Evolutionary conservation across 2,888 invertebrate genomes (phyloP).

Genomic region (Drosophila borborema): DNA sequence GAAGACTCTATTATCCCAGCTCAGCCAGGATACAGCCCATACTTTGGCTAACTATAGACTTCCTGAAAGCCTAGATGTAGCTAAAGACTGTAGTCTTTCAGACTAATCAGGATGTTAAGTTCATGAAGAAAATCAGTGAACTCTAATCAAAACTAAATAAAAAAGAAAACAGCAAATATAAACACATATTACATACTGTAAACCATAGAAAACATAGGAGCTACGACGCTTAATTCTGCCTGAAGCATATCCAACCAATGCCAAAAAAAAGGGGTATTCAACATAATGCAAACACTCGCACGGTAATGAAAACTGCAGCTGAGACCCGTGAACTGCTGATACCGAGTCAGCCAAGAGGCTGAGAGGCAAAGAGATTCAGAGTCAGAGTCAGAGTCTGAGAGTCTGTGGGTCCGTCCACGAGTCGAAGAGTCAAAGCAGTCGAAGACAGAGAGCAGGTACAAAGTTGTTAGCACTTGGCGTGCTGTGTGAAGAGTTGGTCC

Average conservation of each 20-base stretch:
- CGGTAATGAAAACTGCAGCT: conserved; percentile 30
- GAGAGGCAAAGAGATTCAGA: neutral
- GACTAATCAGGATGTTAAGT: no score
- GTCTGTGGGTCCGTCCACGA: neutral
- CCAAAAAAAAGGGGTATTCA: conserved; percentile 8
- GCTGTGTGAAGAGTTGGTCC: conserved; percentile 74
- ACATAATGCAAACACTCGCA: conserved; percentile 13
- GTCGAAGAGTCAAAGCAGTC: conserved; percentile 12
- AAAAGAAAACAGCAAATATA: no score
- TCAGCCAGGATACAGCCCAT: no score
- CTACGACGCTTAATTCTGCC: no score
- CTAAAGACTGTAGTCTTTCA: no score
- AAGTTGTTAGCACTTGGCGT: conserved; percentile 76
- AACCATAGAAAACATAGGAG: neutral
- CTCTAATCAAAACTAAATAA: no score
- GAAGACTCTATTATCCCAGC: no score
- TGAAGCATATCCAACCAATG: neutral
- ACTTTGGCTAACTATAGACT: no score
- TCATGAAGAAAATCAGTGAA: no score
- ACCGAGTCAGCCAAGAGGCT: neutral
- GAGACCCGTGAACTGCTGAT: conserved; percentile 12
- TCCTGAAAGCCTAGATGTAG: neutral
- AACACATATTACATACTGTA: no score
- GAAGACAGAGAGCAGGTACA: conserved; percentile 65
- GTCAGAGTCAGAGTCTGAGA: neutral